Evolutionary conservation across 35 echinoderm and acorn worm genomes (phyloP).

Genomic region (Lytechinus variegatus): DNA sequence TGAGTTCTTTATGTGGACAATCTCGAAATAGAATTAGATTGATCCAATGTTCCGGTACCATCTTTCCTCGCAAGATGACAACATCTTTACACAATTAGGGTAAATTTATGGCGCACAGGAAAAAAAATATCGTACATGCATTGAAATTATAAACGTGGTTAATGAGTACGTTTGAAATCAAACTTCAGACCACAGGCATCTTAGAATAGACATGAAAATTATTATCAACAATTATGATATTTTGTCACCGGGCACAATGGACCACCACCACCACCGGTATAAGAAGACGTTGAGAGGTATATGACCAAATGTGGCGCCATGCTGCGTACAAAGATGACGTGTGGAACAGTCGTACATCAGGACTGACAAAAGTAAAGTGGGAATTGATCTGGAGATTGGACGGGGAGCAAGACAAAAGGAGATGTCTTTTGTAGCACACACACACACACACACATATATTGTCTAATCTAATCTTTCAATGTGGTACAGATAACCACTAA

Average conservation of each 20-base stretch:
- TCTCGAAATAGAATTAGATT: not conserved
- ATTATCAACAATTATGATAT: not conserved
- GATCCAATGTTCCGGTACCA: not conserved
- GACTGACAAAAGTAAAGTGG: not conserved
- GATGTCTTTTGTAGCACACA: too few species aligned
- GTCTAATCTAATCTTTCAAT: too few species aligned
- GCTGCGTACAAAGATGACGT: not conserved
- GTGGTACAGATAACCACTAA: not conserved
- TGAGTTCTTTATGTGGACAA: not conserved
- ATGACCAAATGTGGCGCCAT: not conserved
- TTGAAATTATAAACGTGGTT: not conserved
- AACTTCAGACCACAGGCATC: not conserved
- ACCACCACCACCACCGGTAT: not conserved
- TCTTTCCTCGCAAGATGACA: not conserved
- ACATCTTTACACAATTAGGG: not conserved
- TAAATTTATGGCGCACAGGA: not conserved
- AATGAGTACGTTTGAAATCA: not conserved
- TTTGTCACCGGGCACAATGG: not conserved
- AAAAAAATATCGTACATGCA: not conserved
- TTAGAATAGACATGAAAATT: not conserved
- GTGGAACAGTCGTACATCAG: not conserved
- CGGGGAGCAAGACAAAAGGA: not conserved
- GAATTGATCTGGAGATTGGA: not conserved
- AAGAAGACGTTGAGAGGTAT: not conserved
- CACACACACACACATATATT: too few species aligned